Evolutionary conservation across 2,113 vertebrate genomes (phyloP), one percentile per base, ranked within the genome.

Genomic region (Himantopus leucocephalus): DNA sequence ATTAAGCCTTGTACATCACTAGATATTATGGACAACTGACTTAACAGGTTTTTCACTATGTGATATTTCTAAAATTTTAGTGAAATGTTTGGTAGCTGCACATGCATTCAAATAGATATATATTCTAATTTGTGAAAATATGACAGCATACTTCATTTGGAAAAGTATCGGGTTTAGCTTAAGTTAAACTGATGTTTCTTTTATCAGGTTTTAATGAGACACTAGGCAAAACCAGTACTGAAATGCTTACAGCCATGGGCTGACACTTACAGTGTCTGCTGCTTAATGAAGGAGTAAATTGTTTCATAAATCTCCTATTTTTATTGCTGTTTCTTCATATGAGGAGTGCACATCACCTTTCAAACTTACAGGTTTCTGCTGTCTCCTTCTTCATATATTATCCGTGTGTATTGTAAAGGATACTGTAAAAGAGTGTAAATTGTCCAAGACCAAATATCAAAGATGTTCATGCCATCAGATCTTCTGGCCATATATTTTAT

Each of bases 261-360:
- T 63, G 77, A 53, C 92, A 82, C 75, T 85, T 35, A 59, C 58
- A 39, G 15, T 78, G 45, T 86, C 93, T 92, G 58, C 86, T 90
- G 77, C 76, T 95, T 97, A 97, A 95, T 58, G 50, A 94, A 90
- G 95, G 83, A 91, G 67, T 87, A 96, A 96, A 92, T 93, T 85
- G 62, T 82, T 30, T 89, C 70, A 79, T 96, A 95, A 92, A 97
- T 95, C 85, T 94, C 56, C 43, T 58, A 55, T 72, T 97, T 86
- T 95, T 92, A 85, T 86, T 89, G 91, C 83, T 4, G 2, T 84
- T 94, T 75, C 39, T 86, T 87, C 41, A 64, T 58, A 50, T 32
- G 37, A 90, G 53, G 41, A 88, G 62, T 91, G 47, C 41, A 95
- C 95, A 95, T 93, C 63, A 81, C 58, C 73, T 92, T 92, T 84